Conservation (phyloP, 1,140 invertebrate species). For the Berghia stephanieae region DNA sequence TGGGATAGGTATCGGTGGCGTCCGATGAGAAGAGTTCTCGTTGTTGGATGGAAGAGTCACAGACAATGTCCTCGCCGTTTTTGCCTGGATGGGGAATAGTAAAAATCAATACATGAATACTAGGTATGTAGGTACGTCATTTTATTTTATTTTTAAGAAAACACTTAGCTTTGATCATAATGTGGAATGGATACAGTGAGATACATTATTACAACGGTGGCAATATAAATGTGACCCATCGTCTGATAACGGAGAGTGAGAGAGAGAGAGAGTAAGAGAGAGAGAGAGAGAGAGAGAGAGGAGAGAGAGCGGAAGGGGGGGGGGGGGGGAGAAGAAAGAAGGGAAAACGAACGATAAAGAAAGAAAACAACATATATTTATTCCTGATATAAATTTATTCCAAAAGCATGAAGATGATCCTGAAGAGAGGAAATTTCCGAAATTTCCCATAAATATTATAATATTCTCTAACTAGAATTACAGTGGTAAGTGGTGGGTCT, state of each 20-base stretch:
- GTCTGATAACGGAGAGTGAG: neutral
- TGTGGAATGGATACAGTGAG: neutral
- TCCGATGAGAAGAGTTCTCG: conserved; percentile 71
- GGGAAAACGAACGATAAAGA: no score
- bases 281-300: neutral
- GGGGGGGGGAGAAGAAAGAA: neutral
- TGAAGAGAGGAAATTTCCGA: conserved; percentile 58
- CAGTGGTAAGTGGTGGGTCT: no score
- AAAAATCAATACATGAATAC: neutral
- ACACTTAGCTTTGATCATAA: no score
- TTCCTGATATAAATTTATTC: neutral
- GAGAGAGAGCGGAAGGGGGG: neutral
- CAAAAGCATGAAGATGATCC: conserved; percentile 47
- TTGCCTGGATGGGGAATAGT: conserved; percentile 32
- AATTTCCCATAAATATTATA: neutral
- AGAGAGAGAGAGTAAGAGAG: conserved; percentile 3
- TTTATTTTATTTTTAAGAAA: no score
- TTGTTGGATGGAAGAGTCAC: conserved; percentile 66
- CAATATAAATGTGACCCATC: neutral
- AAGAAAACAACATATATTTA: no score
- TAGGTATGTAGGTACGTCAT: no score
- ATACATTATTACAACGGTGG: neutral
- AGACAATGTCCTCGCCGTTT: conserved; percentile 59
- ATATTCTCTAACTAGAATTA: no score
- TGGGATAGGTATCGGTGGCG: conserved; percentile 70